phyloP scores from a whole-genome alignment of 2,113 vertebrate genomes.

The Lepus timidus region DNA sequence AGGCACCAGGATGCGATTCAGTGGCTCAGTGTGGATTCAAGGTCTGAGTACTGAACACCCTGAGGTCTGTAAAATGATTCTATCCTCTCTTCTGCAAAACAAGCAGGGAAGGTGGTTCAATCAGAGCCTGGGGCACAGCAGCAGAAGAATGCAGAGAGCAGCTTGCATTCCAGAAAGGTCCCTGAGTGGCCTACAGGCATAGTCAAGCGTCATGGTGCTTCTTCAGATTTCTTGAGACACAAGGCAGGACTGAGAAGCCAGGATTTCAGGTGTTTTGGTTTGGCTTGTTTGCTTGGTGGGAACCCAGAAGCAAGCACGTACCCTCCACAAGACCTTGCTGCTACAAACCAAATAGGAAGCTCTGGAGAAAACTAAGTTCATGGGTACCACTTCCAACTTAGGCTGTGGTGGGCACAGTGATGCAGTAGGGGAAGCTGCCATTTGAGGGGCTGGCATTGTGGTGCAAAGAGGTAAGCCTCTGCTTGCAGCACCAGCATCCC shows the following conservation, averaged over 20 bases:
- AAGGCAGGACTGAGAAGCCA: background rate
- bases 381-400: too few relatives aligned
- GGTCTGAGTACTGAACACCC: background rate
- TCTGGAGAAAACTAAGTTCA: too few relatives aligned
- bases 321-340: too few relatives aligned
- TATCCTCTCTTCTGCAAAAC: background rate
- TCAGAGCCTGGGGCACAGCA: background rate
- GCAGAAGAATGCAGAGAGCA: background rate
- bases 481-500: too few relatives aligned
- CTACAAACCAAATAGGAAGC: too few relatives aligned
- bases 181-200: background rate
- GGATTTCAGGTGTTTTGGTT: background rate
- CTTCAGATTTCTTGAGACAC: background rate
- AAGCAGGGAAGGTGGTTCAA: background rate
- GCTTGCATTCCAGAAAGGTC: background rate
- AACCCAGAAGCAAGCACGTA: too few relatives aligned
- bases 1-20: background rate
- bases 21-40: background rate
- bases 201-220: background rate
- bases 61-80: too few relatives aligned
- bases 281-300: too few relatives aligned
- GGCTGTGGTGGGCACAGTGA: too few relatives aligned
- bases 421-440: too few relatives aligned
- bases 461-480: too few relatives aligned
- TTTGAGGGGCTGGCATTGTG: too few relatives aligned